These are phyloP conservation scores for Buathra laborator DNA, from an alignment of 2,888 invertebrate genomes.

Conservation along the genomic window DNA sequence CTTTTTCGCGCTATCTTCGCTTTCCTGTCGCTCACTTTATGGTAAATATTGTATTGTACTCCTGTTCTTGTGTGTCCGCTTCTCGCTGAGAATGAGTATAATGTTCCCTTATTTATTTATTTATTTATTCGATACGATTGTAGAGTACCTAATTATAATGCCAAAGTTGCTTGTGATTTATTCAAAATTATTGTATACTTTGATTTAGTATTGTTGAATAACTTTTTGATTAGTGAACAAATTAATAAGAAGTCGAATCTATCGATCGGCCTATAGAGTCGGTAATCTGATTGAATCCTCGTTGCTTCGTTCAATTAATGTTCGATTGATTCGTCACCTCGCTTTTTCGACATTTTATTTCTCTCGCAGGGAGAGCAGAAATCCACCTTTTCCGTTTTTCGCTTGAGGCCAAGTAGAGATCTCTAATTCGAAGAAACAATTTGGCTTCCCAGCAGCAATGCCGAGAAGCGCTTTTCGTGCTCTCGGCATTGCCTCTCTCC, in stretches of 20 bases:
- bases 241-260: no score
- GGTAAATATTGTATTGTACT: no score
- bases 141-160: no score
- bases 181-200: no score
- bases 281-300: neutral
- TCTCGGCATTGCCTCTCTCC: conserved; percentile 8
- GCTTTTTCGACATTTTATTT: conserved; percentile 15
- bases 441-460: conserved; percentile 26
- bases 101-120: no score
- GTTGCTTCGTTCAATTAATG: conserved; percentile 22
- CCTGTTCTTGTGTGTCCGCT: no score
- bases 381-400: conserved; percentile 1
- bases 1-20: neutral
- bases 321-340: neutral
- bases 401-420: conserved; percentile 24
- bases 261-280: neutral
- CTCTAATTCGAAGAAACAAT: conserved; percentile 56
- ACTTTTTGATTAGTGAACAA: no score
- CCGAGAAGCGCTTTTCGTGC: conserved; percentile 2
- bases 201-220: no score
- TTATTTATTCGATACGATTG: no score
- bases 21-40: no score
- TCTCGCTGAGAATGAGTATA: no score
- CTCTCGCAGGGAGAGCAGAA: neutral
- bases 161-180: no score